Base-by-base conservation (phyloP, 1,140 invertebrate species). In the Telenomus remus region DNA sequence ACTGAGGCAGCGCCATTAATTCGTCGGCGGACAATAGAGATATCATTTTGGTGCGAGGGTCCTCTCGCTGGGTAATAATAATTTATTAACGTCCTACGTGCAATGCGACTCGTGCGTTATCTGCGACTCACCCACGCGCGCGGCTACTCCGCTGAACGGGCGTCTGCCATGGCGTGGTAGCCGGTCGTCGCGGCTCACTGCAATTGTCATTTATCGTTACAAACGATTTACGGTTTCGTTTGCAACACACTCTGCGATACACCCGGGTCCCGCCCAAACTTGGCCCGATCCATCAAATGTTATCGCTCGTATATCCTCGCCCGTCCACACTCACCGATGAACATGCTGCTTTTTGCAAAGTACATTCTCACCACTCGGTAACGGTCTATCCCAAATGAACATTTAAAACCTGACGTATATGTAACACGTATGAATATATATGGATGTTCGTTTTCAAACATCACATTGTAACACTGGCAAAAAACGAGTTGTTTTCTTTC, bases 131-230 rank as follows among this genome's bases (percentile, higher is more conserved):
- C 81, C 82, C 72, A 85, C 84, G 75, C 79, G 44, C 77, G 57
- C 61, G 63, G 81, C 79, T 84, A 81, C 78, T 70, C 79, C 63
- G 48, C 44, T 46, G 65, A 51, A 35, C 49, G 57, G 37, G n/a
- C 57, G 57, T 47, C 51, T 9, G 44, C 57, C 35, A 19, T 54
- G 46, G 13, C 47, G 63, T 81, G 71, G 83, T 82, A 83, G 81
- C 82, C 81, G 73, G n/a, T n/a, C n/a, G 82, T 81, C 79, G 75
- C 73, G 63, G 49, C 12, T 70, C 74, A 72, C 61, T 42, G 73
- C 80, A 85, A 84, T 85, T 85, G 83, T 84, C 83, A 84, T 85
- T 84, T 85, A 84, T 84, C 81, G 83, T 81, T 69, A n/a, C 33
- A 35, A 46, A 74, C 66, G 80, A 85, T 84, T 84, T 84, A 85